A percentile compares a stretch with the other conserved stretches of the same genome.
Evolutionary conservation across 2,797 vertebrate species (phyloP).

Genomic region (Enteromius trimaculatus): DNA sequence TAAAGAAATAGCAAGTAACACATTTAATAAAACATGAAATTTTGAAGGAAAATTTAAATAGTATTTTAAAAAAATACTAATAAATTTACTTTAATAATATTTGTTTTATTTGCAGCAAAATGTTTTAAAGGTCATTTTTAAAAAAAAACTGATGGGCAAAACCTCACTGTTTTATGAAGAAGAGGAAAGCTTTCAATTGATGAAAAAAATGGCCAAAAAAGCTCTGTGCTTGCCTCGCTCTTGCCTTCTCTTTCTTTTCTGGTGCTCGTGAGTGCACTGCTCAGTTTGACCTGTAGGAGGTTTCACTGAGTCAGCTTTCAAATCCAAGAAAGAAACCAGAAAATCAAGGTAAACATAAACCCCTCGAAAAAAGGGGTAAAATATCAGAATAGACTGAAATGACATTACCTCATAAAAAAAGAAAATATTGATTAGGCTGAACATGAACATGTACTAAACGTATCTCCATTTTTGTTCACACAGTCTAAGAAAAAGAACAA

Average conservation of each 20-base stretch:
- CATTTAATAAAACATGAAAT: background rate
- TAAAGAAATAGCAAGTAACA: background rate
- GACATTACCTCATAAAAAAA: background rate
- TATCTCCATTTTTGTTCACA: background rate
- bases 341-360: conserved; percentile 22
- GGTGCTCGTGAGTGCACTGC: conserved; percentile 62
- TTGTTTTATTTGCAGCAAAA: background rate
- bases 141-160: background rate
- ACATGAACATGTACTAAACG: background rate
- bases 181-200: background rate
- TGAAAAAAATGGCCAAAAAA: background rate
- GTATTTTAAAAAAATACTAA: background rate
- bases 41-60: background rate
- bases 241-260: background rate
- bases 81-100: background rate
- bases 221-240: background rate
- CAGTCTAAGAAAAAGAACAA: background rate
- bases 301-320: conserved; percentile 54
- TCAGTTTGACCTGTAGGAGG: conserved; percentile 68
- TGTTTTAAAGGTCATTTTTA: background rate
- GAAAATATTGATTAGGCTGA: background rate
- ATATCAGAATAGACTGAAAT: background rate
- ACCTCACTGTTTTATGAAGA: background rate
- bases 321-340: background rate
- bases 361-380: background rate